These are phyloP conservation scores for Lacerta agilis DNA, from an alignment of 2,797 vertebrate species.

Conservation along the genomic window DNA sequence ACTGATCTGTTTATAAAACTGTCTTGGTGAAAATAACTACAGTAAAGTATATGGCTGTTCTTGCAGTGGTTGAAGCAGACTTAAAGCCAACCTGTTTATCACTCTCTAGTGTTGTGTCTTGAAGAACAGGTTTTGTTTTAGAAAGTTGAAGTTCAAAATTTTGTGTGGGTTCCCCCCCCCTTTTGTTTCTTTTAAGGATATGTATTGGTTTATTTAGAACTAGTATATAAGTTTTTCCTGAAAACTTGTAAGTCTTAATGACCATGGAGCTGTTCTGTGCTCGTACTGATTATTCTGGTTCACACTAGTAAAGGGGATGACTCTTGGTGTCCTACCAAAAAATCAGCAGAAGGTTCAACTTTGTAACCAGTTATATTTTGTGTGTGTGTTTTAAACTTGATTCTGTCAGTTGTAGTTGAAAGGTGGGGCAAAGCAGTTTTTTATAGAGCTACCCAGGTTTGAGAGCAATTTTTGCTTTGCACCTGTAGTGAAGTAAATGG, in stretches of 20 bases:
- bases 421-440: neutral
- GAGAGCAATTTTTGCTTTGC: neutral
- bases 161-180: too few species aligned
- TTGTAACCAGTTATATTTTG: too few species aligned
- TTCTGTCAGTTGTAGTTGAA: neutral
- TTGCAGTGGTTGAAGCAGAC: conserved; percentile 42
- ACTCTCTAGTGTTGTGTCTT: neutral
- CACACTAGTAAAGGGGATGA: neutral
- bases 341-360: neutral
- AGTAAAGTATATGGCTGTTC: conserved; percentile 45
- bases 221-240: conserved; percentile 49
- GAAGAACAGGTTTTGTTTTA: neutral
- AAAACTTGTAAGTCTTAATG: conserved; percentile 47
- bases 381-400: neutral
- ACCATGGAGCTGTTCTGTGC: conserved; percentile 10
- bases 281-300: conserved; percentile 44
- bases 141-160: neutral
- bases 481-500: neutral
- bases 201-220: neutral
- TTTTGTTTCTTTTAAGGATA: neutral
- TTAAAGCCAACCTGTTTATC: neutral
- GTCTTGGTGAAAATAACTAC: conserved; percentile 50
- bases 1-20: conserved; percentile 38
- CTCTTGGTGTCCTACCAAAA: neutral
- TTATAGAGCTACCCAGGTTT: neutral